These are phyloP conservation scores for Loriculus beryllinus DNA, from an alignment of 2,797 vertebrate genomes.

Conservation along the genomic window DNA sequence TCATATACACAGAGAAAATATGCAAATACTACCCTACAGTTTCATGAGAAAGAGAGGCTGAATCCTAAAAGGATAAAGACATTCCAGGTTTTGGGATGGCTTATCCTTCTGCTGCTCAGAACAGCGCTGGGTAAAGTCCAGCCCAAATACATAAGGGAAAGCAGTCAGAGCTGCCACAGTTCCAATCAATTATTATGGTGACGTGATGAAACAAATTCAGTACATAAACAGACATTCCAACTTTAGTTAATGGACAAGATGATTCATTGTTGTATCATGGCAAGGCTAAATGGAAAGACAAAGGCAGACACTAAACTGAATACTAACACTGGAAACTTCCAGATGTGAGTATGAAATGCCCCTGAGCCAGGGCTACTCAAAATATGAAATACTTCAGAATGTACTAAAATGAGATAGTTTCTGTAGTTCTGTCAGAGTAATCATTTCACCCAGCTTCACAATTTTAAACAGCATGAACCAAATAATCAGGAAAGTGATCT, in stretches of 20 bases:
- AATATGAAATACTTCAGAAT: slow-evolving; percentile 45
- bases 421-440: slow-evolving; percentile 36
- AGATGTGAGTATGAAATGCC: slow-evolving; percentile 24
- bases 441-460: slow-evolving; percentile 4
- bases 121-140: slow-evolving; percentile 11
- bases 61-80: neutral
- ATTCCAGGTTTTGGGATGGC: neutral
- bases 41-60: neutral
- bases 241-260: slow-evolving; percentile 61
- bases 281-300: slow-evolving; percentile 59
- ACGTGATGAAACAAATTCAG: slow-evolving; percentile 61
- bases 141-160: slow-evolving; percentile 53
- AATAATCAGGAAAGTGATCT: neutral
- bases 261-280: slow-evolving; percentile 66
- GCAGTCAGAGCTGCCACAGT: slow-evolving; percentile 33
- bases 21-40: slow-evolving; percentile 4
- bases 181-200: slow-evolving; percentile 58
- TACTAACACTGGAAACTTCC: slow-evolving; percentile 52
- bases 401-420: slow-evolving; percentile 14
- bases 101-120: slow-evolving; percentile 18
- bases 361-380: neutral
- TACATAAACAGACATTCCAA: slow-evolving; percentile 60
- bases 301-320: neutral
- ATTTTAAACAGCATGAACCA: neutral
- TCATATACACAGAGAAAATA: neutral